These are phyloP conservation scores for Calidris pugnax DNA, from an alignment of 2,113 vertebrate genomes.

Conservation along the genomic window DNA sequence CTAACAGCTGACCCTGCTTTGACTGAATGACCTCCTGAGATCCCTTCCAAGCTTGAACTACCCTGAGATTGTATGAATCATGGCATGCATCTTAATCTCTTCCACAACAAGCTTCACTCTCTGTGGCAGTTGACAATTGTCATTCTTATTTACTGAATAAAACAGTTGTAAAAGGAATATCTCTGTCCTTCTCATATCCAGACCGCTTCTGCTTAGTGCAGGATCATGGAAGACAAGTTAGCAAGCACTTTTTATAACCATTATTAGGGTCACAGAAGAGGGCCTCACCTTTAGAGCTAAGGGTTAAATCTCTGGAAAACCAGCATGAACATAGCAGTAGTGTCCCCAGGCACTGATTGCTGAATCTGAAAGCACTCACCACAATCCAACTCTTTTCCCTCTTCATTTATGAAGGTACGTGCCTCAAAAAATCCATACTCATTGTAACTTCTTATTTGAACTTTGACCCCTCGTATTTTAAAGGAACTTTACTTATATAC, in stretches of 20 bases:
- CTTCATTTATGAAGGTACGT: not conserved
- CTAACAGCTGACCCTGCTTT: not conserved
- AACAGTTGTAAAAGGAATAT: not conserved
- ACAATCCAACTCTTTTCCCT: not conserved
- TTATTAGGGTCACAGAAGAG: not conserved
- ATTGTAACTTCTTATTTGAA: not conserved
- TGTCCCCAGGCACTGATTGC: not conserved
- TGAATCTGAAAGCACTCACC: not conserved
- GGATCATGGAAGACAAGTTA: not conserved
- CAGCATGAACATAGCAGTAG: not conserved
- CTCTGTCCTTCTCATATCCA: not conserved
- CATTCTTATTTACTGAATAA: not conserved
- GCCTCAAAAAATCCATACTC: not conserved
- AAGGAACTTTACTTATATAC: not conserved
- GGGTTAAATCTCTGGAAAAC: not conserved
- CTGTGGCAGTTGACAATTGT: not conserved
- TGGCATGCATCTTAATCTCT: not conserved
- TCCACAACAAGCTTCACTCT: fast-evolving
- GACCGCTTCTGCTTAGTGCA: not conserved
- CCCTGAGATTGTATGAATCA: not conserved
- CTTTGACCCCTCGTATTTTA: not conserved
- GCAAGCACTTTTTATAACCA: not conserved
- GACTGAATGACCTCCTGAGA: not conserved
- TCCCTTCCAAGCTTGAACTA: not conserved
- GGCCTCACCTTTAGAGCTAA: not conserved